Evolutionary conservation across 2,888 invertebrate species (phyloP).

Genomic region (Horisme vitalbata): DNA sequence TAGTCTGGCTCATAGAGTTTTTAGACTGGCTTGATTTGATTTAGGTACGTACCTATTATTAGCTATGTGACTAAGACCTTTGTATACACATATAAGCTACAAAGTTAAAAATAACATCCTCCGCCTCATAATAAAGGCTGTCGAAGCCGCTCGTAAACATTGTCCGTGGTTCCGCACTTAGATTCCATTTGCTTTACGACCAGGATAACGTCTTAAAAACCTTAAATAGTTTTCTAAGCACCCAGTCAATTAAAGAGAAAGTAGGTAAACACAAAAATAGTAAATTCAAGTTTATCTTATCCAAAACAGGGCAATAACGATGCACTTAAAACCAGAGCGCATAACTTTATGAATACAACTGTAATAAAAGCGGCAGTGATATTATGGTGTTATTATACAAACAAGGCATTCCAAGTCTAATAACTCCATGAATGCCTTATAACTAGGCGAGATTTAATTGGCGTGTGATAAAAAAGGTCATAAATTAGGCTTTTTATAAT

Average conservation of each 20-base stretch:
- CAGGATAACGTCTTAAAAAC: conserved; percentile 52
- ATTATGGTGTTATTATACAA: conserved; percentile 52
- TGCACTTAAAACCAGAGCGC: conserved; percentile 51
- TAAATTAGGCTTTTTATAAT: conserved; percentile 8
- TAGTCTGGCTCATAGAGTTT: too few species aligned
- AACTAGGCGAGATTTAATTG: conserved; percentile 31
- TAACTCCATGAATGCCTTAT: conserved; percentile 30
- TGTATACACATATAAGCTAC: neutral
- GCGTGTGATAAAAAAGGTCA: conserved; percentile 27
- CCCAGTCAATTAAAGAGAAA: conserved; percentile 66
- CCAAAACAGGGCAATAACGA: conserved; percentile 50
- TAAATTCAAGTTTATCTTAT: conserved; percentile 61
- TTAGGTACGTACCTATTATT: too few species aligned
- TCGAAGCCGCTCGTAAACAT: conserved; percentile 23
- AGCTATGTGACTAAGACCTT: too few species aligned
- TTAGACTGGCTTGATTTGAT: too few species aligned
- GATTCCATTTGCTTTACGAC: conserved; percentile 54
- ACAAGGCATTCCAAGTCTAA: conserved; percentile 42
- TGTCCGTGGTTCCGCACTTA: conserved; percentile 37
- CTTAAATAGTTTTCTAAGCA: conserved; percentile 58
- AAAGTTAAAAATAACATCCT: conserved; percentile 12
- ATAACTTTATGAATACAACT: conserved; percentile 52
- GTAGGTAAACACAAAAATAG: conserved; percentile 48
- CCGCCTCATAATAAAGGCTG: conserved; percentile 9
- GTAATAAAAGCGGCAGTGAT: conserved; percentile 52